phyloP scores from a whole-genome alignment of 2,113 vertebrate genomes.

The Alosa alosa region DNA sequence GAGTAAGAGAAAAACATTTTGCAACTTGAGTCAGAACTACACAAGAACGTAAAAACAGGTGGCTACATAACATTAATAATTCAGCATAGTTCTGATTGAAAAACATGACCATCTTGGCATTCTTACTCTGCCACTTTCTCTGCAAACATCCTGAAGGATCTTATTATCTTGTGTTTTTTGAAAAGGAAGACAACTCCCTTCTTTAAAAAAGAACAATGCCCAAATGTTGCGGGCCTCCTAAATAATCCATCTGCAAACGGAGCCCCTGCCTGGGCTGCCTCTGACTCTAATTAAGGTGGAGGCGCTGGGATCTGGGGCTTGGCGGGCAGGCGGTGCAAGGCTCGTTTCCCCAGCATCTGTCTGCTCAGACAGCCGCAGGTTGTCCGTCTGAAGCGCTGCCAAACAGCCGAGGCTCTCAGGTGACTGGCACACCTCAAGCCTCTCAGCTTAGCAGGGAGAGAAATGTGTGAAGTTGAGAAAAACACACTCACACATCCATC shows the following conservation, averaged over 20 bases:
- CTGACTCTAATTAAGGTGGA: neutral
- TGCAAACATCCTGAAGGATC: neutral
- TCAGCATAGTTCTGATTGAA: neutral
- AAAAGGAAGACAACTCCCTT: neutral
- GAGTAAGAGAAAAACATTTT: neutral
- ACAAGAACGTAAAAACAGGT: neutral
- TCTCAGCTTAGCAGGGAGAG: neutral
- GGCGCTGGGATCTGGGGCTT: neutral
- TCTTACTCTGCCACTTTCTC: neutral
- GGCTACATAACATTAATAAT: neutral
- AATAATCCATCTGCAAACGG: constrained; percentile 13
- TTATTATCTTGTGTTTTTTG: neutral
- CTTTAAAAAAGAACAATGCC: neutral
- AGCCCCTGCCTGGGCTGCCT: neutral
- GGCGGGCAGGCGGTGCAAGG: too few relatives aligned
- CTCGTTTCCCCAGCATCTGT: neutral
- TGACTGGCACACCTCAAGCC: neutral
- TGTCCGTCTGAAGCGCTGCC: neutral
- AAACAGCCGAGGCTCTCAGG: neutral
- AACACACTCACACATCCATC: constrained; percentile 11
- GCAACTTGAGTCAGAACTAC: neutral
- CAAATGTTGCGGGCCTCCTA: neutral
- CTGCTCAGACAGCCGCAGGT: neutral
- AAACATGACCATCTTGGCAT: neutral
- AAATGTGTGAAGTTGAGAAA: neutral